Base-by-base conservation (phyloP, 2,113 vertebrate genomes). In the Hiodon tergisus region DNA sequence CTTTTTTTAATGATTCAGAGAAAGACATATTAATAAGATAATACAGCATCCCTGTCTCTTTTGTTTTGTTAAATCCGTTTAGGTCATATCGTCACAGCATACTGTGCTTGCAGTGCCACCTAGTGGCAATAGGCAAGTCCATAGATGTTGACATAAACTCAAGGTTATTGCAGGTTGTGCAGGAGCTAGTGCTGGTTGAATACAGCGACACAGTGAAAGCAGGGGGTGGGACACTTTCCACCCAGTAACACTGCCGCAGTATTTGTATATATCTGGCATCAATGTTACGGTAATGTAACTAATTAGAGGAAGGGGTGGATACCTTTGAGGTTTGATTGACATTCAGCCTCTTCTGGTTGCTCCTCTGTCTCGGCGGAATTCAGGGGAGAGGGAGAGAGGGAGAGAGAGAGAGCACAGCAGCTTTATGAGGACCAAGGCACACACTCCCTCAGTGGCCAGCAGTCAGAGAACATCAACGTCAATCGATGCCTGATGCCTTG, bases 291-390 rank as follows among this genome's bases (percentile, higher is more conserved):
- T 31, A 31, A 31, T 31, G 31, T 31, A 31, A 31, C 31, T 31
- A 31, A 31, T 31, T 31, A 31, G 31, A 31, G 31, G 31, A 31
- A 31, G 31, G 31, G 31, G 31, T 31, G 3, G 0, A 52, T 85
- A 92, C 90, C 89, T 84, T 81, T 85, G 73, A 66, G 2, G 46
- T 17, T 69, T 3, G 83, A 16, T 54, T 69, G 78, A 6, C 67
- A 54, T 73, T 78, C 76, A 48, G 76, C 82, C 7, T 88, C 85
- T 57, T 73, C 68, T 31, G 83, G 80, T 10, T 86, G 79, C 10
- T 79, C 59, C 31, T 14, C 7, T 8, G 55, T 54, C 6, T 84
- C 77, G 11, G 55, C 63, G 57, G 3, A 68, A 3, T 60, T 59
- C 75, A 77, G 47, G 17, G 71, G 71, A 67, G 63, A 87, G 88